phyloP scores from a whole-genome alignment of 2,797 vertebrate species.

The Coregonus suidteri region DNA sequence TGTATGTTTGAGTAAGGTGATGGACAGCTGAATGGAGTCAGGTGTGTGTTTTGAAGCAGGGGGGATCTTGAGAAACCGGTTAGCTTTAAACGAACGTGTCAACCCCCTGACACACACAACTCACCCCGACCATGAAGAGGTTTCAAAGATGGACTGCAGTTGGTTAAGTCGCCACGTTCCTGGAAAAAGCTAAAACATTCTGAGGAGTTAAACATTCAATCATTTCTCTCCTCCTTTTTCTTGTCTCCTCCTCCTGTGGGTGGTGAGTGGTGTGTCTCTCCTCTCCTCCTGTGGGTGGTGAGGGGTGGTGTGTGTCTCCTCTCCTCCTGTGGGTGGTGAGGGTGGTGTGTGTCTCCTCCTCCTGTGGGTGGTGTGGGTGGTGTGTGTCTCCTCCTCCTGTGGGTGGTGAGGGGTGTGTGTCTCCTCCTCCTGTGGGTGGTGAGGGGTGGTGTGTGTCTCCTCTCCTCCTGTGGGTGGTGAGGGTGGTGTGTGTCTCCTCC shows the following conservation, averaged over 20 bases:
- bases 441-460: no score
- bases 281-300: no score
- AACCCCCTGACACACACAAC: slow-evolving; percentile 14
- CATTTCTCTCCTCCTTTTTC: slow-evolving; percentile 15
- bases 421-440: no score
- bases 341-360: no score
- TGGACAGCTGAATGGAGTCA: slow-evolving; percentile 40
- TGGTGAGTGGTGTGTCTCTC: no score
- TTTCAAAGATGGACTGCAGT: slow-evolving; percentile 1
- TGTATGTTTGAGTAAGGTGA: slow-evolving; percentile 28
- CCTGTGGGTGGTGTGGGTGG: no score
- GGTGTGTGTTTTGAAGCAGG: slow-evolving; percentile 27
- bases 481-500: no score
- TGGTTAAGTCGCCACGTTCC: not conserved
- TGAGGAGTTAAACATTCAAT: not conserved
- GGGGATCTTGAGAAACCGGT: slow-evolving; percentile 43
- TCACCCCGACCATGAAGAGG: slow-evolving; percentile 20
- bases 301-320: no score
- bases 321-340: not conserved
- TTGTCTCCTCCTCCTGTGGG: no score
- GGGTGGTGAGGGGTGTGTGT: no score
- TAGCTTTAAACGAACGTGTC: slow-evolving; percentile 23
- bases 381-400: no score
- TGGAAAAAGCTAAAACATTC: not conserved
- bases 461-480: no score